A percentile compares a stretch with the other conserved stretches of the same genome.
Evolutionary conservation across 2,113 vertebrate genomes (phyloP).

Genomic region (Rhagologus leucostigma): DNA sequence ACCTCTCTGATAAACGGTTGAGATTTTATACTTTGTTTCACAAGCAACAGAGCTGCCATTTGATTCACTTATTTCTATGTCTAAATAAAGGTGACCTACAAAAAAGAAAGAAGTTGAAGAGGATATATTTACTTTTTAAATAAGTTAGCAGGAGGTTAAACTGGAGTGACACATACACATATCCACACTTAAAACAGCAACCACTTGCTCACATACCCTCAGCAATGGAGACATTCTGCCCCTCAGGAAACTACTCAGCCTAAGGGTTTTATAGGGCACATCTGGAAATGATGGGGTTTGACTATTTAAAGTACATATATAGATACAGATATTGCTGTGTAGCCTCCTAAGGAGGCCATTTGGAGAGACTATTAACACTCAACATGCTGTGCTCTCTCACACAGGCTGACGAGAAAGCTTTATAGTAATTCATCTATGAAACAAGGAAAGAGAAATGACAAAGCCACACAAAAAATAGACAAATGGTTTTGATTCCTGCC

Average conservation of each 20-base stretch:
- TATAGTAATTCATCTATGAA: background rate
- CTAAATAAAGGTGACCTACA: background rate
- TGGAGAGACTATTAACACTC: background rate
- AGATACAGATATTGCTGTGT: background rate
- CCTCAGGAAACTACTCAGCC: background rate
- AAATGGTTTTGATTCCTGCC: background rate
- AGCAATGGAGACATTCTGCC: background rate
- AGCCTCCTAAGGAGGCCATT: background rate
- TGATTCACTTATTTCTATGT: background rate
- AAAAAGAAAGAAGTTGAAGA: background rate
- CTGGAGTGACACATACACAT: background rate
- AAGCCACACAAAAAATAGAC: background rate
- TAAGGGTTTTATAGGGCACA: background rate
- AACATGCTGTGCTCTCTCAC: background rate
- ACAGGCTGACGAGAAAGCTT: background rate
- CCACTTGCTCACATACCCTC: background rate
- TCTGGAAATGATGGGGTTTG: background rate
- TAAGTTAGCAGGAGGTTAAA: background rate
- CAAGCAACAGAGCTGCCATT: background rate
- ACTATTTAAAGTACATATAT: background rate
- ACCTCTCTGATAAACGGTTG: background rate
- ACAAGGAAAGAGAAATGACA: background rate
- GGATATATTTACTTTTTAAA: background rate
- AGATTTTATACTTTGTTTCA: background rate
- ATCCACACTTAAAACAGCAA: background rate